Evolutionary conservation across 2,797 vertebrate species (phyloP), one percentile per base, ranked within the genome.

Genomic region (Anas acuta): DNA sequence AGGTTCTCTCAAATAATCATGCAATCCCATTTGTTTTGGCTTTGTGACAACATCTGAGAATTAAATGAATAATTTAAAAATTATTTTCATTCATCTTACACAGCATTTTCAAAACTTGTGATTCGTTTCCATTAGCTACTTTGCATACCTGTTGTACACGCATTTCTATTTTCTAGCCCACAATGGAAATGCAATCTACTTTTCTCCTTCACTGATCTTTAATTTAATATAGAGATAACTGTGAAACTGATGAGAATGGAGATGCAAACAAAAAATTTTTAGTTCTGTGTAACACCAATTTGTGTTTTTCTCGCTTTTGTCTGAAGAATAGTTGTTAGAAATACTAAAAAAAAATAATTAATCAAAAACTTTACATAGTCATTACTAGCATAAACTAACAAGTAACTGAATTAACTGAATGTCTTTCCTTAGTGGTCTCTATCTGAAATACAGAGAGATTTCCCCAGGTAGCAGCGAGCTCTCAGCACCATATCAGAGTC

Each of bases 221-320:
- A 88, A 95, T 89, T 95, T 94, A 87, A 94, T 77, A 83, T 17
- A 91, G 54, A 94, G 87, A 84, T 90, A 92, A 87, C 61, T 19
- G 28, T 45, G 70, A 77, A 84, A 88, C n/a, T 64, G 89, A 88
- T 79, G 83, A 84, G 77, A 78, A 35, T 28, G 4, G 58, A 69
- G 67, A 37, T 65, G 47, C 81, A 33, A 66, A 83, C 57, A 43
- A 77, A 67, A 62, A 49, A 61, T 49, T 60, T 13, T 65, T n/a
- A 85, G 65, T 13, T 56, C 41, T 56, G 6, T 9, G 2, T 30
- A 73, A 89, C 35, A 70, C 2, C 56, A 43, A 25, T 49, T 37
- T 87, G 37, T 23, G 26, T 77, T 53, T 60, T 35, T 32, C 51
- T 66, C n/a, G 8, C 45, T 18, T 35, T 56, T 54, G 47, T 19